These are phyloP conservation scores for Florisuga fusca DNA, from an alignment of 2,797 vertebrate species.

Conservation along the genomic window DNA sequence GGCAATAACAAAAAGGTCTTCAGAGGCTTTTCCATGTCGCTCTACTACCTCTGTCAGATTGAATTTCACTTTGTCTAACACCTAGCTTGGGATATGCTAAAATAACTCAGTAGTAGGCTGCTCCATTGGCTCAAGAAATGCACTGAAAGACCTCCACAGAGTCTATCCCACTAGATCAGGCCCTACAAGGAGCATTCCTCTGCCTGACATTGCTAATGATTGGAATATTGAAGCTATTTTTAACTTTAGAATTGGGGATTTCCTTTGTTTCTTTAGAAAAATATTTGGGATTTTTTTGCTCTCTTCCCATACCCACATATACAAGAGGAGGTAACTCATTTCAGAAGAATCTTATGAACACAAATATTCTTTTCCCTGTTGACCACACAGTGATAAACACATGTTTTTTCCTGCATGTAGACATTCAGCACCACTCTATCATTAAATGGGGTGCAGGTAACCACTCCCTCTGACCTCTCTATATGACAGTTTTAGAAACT, in stretches of 20 bases:
- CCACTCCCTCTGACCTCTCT: background rate
- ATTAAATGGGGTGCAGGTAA: background rate
- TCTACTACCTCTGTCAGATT: background rate
- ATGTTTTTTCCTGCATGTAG: background rate
- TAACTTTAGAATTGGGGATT: background rate
- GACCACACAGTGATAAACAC: background rate
- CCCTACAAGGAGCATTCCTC: background rate
- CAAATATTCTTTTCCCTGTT: background rate
- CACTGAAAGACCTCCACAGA: background rate
- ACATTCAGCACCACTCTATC: background rate
- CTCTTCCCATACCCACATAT: background rate
- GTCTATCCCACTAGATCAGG: background rate
- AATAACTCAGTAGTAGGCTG: background rate
- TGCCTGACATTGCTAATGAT: background rate
- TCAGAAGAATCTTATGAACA: background rate
- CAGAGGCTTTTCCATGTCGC: background rate
- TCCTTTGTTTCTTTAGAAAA: background rate
- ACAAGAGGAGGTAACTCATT: background rate
- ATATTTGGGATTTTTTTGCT: background rate
- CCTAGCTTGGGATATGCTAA: background rate
- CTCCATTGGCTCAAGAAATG: background rate
- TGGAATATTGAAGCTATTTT: background rate
- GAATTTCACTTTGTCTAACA: slow-evolving; percentile 9
- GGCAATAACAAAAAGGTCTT: background rate
- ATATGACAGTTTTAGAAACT: slow-evolving; percentile 27